A percentile compares a stretch with the other conserved stretches of the same genome.
Conservation (phyloP, 2,113 vertebrate species). For the Apeltes quadracus region DNA sequence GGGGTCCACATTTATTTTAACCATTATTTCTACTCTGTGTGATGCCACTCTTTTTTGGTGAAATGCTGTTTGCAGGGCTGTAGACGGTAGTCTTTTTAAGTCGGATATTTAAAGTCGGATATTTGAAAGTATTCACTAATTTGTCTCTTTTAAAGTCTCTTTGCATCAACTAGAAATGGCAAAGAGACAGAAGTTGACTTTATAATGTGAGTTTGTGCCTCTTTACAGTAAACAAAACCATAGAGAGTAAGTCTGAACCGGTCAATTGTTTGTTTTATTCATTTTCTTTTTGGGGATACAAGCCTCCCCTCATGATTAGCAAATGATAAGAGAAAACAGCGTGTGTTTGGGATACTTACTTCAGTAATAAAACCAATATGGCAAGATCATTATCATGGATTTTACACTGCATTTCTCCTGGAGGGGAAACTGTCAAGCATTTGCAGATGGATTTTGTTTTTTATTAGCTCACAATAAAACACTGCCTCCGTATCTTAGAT, state of each 20-base stretch:
- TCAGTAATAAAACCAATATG: conserved; percentile 80
- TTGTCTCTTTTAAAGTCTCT: neutral
- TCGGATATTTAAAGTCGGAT: too few relatives aligned
- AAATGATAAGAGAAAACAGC: conserved; percentile 68
- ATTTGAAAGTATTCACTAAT: neutral
- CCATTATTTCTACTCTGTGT: neutral
- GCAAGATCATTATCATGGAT: conserved; percentile 79
- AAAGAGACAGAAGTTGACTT: conserved; percentile 10
- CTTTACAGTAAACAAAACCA: conserved; percentile 9
- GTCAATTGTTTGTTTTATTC: conserved; percentile 39
- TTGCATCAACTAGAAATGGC: conserved; percentile 17
- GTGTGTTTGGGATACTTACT: conserved; percentile 66
- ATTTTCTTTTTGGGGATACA: conserved; percentile 18
- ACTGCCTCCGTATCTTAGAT: conserved; percentile 60
- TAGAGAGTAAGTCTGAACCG: conserved; percentile 7
- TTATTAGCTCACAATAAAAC: conserved; percentile 80
- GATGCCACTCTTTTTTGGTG: neutral
- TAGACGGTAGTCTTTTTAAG: neutral
- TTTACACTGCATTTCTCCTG: conserved; percentile 76
- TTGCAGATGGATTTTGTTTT: conserved; percentile 76
- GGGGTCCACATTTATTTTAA: neutral
- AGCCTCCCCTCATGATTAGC: conserved; percentile 33
- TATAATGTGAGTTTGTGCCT: conserved; percentile 5
- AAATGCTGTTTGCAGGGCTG: neutral
- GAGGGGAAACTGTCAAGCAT: conserved; percentile 74